phyloP scores from a whole-genome alignment of 1,140 invertebrate species.

The Solen grandis region DNA sequence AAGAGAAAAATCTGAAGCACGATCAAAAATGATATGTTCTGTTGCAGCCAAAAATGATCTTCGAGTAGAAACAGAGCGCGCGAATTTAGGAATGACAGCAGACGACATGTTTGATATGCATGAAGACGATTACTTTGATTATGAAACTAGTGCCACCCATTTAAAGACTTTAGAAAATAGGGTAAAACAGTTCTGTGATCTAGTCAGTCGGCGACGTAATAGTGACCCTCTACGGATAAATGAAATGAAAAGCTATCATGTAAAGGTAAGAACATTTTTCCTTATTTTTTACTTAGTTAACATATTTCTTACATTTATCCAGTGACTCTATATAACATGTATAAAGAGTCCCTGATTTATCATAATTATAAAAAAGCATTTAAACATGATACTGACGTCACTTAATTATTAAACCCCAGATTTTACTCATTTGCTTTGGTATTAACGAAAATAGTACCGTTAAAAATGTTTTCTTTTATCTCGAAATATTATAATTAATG shows the following conservation, averaged over 20 bases:
- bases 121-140: conserved; percentile 71
- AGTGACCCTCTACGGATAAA: conserved; percentile 55
- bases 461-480: no score
- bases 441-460: no score
- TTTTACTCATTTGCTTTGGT: no score
- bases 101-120: conserved; percentile 54
- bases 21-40: conserved; percentile 63
- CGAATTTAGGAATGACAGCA: conserved; percentile 44
- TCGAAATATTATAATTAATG: no score
- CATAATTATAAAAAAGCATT: no score
- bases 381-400: no score
- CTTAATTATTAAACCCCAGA: no score
- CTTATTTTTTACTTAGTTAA: neutral
- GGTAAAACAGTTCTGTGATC: conserved; percentile 67
- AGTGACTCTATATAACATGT: no score
- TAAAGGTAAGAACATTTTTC: conserved; percentile 54
- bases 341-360: no score
- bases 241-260: conserved; percentile 65
- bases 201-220: conserved; percentile 30
- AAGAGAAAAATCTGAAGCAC: conserved; percentile 60
- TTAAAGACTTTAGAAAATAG: conserved; percentile 65
- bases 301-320: neutral
- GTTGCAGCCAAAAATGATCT: conserved; percentile 54
- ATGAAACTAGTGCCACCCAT: conserved; percentile 72
- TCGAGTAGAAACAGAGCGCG: conserved; percentile 47